Evolutionary conservation across 2,113 vertebrate genomes (phyloP), one percentile per base, ranked within the genome.

Genomic region (Hypocryptadius cinnamomeus): DNA sequence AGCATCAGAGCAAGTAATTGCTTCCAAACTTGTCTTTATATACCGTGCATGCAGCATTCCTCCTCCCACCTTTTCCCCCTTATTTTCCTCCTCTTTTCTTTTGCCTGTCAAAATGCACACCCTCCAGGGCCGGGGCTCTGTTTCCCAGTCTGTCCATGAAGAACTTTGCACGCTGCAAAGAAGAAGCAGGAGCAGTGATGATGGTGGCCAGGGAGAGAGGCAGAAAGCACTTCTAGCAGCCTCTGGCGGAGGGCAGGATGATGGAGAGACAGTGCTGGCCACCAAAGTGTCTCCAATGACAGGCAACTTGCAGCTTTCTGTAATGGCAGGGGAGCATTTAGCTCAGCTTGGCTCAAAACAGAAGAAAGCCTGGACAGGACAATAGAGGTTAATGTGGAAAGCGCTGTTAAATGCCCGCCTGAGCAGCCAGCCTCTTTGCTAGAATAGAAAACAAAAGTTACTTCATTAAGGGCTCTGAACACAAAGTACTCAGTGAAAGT

Each of bases 401-500:
- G 71, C 33, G 64, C 74, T 87, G 74, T 42, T 87, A 42, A 79
- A 82, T 17, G 68, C 89, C 79, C 8, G 54, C 74, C 59, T 25
- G 27, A 79, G 89, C 70, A 77, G 84, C 74, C 81, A 63, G 68
- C 8, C 13, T 48, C 87, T 90, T 48, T 61, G 89, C 79, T 86
- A 17, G 66, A 81, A 65, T 0, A 53, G 28, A 91, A 93, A 87
- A 87, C 74, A 77, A 27, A 90, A 82, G 73, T 92, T 81, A 65
- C 24, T 94, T 90, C 83, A 48, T 89, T 65, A 92, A 79, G 87
- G 45, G 37, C 65, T 23, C 70, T 27, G 94, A 94, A 94, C 93
- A 83, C 87, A 7, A 27, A 65, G 91, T 83, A 70, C 96, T 66
- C 53, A 40, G 81, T 30, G 19, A 14, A 72, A 70, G 81, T 39